These are phyloP conservation scores for Drosophila buzzatii DNA, from an alignment of 2,888 invertebrate species.

Conservation along the genomic window DNA sequence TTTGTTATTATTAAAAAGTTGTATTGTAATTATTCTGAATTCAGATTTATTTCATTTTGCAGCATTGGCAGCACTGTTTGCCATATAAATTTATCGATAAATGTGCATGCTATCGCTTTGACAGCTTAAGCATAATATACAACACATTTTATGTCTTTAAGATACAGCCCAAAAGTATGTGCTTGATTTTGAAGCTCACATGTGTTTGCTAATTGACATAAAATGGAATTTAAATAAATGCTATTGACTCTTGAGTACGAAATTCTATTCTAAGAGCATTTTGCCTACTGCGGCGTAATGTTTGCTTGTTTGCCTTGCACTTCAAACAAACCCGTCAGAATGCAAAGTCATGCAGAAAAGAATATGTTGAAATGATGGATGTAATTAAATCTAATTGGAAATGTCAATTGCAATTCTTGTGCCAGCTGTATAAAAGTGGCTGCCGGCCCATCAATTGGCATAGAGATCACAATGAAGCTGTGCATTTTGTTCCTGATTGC, in stretches of 20 bases:
- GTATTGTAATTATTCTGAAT: background rate
- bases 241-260: slow-evolving; percentile 2
- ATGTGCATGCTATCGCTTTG: background rate
- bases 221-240: slow-evolving; percentile 1
- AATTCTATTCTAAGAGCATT: background rate
- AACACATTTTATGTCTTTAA: background rate
- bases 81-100: background rate
- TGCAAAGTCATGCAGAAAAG: slow-evolving; percentile 1
- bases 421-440: slow-evolving; percentile 50
- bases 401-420: slow-evolving; percentile 24
- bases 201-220: background rate
- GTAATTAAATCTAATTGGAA: slow-evolving; percentile 45
- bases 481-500: slow-evolving; percentile 24
- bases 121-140: background rate
- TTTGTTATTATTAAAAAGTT: background rate
- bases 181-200: background rate
- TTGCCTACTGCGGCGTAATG: background rate
- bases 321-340: background rate
- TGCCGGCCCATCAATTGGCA: background rate
- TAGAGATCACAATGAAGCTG: slow-evolving; percentile 51
- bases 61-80: background rate
- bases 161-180: slow-evolving; percentile 43
- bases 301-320: slow-evolving; percentile 24
- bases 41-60: background rate
- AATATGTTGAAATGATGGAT: slow-evolving; percentile 23